A percentile compares a stretch with the other conserved stretches of the same genome.
phyloP scores from a whole-genome alignment of 2,113 vertebrate species.

The Corydoras sp. region DNA sequence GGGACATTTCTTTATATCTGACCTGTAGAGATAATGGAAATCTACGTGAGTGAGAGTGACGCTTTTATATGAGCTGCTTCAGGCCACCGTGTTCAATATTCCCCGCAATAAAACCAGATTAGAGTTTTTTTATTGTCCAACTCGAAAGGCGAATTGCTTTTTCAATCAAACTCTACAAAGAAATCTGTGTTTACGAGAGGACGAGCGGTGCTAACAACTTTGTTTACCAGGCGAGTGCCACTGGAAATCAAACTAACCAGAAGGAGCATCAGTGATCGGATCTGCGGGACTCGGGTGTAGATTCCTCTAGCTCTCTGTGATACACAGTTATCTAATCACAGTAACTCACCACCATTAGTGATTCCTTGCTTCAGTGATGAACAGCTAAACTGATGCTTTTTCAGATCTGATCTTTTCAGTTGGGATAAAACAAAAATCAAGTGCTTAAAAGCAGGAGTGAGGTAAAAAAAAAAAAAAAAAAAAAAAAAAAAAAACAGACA shows the following conservation, averaged over 20 bases:
- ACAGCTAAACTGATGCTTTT: too few relatives aligned
- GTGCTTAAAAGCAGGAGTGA: background rate
- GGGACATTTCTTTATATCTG: background rate
- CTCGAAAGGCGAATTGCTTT: conserved; percentile 51
- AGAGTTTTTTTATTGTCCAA: conserved; percentile 58
- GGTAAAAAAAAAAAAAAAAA: background rate
- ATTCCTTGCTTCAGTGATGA: too few relatives aligned
- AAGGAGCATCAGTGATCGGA: background rate
- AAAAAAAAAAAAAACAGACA: conserved; percentile 28
- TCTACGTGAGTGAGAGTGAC: conserved; percentile 47
- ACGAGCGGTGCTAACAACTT: conserved; percentile 39
- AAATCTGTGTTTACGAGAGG: conserved; percentile 42
- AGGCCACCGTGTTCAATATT: conserved; percentile 65
- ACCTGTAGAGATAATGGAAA: conserved; percentile 62
- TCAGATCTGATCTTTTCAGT: too few relatives aligned
- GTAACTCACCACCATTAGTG: too few relatives aligned
- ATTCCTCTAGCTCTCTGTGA: too few relatives aligned
- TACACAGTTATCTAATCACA: too few relatives aligned
- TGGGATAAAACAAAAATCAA: too few relatives aligned
- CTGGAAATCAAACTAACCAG: conserved; percentile 26
- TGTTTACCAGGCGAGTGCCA: conserved; percentile 30
- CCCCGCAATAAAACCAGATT: conserved; percentile 61
- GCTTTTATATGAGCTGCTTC: conserved; percentile 48
- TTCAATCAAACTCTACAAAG: conserved; percentile 47
- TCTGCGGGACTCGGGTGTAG: background rate